Evolutionary conservation across 1,140 invertebrate genomes (phyloP), one percentile per base, ranked within the genome.

Genomic region (Drosophila neocordata): DNA sequence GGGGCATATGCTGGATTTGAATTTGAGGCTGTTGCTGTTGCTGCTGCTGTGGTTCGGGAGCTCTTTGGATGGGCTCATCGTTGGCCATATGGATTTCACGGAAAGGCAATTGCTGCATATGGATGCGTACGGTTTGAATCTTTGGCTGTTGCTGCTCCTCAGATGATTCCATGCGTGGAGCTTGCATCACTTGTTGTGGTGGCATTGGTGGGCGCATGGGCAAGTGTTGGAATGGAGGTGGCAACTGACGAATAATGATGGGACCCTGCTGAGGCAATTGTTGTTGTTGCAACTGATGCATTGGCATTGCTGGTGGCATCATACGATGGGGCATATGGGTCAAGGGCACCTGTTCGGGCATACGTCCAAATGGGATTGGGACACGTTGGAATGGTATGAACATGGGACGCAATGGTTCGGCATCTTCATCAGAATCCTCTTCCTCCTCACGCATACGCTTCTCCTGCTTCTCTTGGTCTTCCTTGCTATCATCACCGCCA

Each of bases 401-500:
- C 75, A 92, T 90, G 69, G 89, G 90, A 5, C 88, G 82, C 63
- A 91, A 65, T 0, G 91, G 77, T 65, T 91, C 91, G 8, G 64
- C 65, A 56, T 92, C 91, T 51, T 89, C 85, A 22, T 90, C 81
- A 0, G 77, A 89, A 24, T 90, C 82, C 51, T 91, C 83, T 4
- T 90, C 84, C 65, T 83, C 79, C 51, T 91, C 87, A 6, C 84
- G 81, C 64, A 77, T 73, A 9, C 79, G 79, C 64, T 77, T 79
- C 55, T 80, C 55, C 35, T 61, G 71, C 35, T 90, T 69, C 72
- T 89, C 62, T 24, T 48, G 41, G 0, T 65, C 60, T 24, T 62
- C 63, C 35, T 52, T 73, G 48, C 78, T 69, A 5, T 74, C 83
- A 62, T 92, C 92, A 61, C 95, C 96, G 79, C 95, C 96, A 90